Evolutionary conservation across 1,140 invertebrate species (phyloP).

Genomic region (Platyura marginata): DNA sequence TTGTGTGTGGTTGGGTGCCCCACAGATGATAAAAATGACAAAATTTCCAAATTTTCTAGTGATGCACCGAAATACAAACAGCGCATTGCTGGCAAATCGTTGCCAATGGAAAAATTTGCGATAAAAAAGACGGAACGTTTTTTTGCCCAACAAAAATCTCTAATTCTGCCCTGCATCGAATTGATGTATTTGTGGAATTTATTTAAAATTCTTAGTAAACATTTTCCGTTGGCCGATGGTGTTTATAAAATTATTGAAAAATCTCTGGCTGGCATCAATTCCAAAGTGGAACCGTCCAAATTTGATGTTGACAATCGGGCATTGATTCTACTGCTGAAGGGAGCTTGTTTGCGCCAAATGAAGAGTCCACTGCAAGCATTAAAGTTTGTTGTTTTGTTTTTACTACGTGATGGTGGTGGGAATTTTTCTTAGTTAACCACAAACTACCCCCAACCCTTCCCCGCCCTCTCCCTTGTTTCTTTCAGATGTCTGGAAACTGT

Average conservation of each 20-base stretch:
- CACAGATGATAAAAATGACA: neutral
- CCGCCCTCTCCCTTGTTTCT: neutral
- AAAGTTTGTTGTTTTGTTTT: slow-evolving; percentile 21
- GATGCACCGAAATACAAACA: slow-evolving; percentile 67
- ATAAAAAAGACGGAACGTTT: slow-evolving; percentile 67
- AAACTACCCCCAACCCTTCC: neutral
- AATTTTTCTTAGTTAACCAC: no score
- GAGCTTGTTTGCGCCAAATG: slow-evolving; percentile 62
- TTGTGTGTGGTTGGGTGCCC: no score
- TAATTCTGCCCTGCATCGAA: slow-evolving; percentile 72
- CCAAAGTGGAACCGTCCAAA: slow-evolving; percentile 10
- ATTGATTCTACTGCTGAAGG: slow-evolving; percentile 60
- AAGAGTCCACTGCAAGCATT: slow-evolving; percentile 51
- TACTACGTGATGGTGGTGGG: neutral
- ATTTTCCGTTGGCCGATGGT: slow-evolving; percentile 42
- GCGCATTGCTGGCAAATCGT: slow-evolving; percentile 84
- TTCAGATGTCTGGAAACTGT: slow-evolving; percentile 43
- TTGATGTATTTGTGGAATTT: slow-evolving; percentile 89
- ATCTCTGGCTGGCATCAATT: slow-evolving; percentile 27
- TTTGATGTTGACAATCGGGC: slow-evolving; percentile 61
- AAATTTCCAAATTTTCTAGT: neutral
- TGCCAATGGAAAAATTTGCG: slow-evolving; percentile 93
- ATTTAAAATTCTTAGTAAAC: slow-evolving; percentile 65
- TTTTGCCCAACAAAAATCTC: slow-evolving; percentile 46
- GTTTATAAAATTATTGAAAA: slow-evolving; percentile 54